These are phyloP conservation scores for Oppia nitens DNA, from an alignment of 1,140 invertebrate genomes.

Conservation along the genomic window DNA sequence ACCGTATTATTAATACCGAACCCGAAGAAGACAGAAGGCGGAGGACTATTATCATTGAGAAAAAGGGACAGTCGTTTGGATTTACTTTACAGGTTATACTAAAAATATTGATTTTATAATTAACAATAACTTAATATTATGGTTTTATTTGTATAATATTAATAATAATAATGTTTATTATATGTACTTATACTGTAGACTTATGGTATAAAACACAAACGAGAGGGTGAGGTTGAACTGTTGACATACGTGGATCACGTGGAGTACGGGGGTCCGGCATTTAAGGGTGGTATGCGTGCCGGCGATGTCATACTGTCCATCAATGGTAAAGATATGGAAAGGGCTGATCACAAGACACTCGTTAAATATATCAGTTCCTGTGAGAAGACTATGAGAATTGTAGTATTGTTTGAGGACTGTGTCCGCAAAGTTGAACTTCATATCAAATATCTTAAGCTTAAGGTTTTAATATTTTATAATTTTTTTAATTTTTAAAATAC, in stretches of 20 bases:
- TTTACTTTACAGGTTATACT: conserved; percentile 59
- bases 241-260: conserved; percentile 91
- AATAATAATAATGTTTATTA: background rate
- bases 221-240: conserved; percentile 72
- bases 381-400: conserved; percentile 75
- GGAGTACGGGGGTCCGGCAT: conserved; percentile 75
- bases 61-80: conserved; percentile 74
- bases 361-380: conserved; percentile 79
- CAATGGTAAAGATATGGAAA: conserved; percentile 70
- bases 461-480: no score
- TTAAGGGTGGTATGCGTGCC: conserved; percentile 73
- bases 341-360: conserved; percentile 70
- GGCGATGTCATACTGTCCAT: conserved; percentile 85
- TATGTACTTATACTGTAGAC: conserved; percentile 50
- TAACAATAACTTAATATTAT: no score
- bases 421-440: conserved; percentile 79
- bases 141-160: conserved; percentile 7
- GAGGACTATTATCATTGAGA: conserved; percentile 70
- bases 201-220: conserved; percentile 86
- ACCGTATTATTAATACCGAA: conserved; percentile 51
- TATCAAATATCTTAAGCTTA: conserved; percentile 73
- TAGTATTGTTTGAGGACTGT: conserved; percentile 85
- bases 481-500: no score
- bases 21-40: conserved; percentile 64
- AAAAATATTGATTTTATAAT: conserved; percentile 5